Percentiles rank a stretch among this genome's conserved stretches.
Conservation (phyloP, 2,113 vertebrate species). For the Nanorana parkeri region DNA sequence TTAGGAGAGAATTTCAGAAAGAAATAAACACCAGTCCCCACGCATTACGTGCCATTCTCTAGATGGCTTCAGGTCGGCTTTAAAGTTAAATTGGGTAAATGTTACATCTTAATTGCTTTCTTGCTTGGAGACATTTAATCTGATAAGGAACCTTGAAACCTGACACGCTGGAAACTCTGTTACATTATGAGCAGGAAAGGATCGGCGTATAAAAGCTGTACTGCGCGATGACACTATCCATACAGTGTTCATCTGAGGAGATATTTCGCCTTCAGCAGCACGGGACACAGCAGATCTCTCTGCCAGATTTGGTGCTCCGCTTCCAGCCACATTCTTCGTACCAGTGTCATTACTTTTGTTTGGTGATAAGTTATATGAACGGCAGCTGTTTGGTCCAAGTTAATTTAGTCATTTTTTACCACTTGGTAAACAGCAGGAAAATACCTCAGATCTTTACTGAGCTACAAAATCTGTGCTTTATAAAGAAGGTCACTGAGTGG, state of each 20-base stretch:
- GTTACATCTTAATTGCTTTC: too few relatives aligned
- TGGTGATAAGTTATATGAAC: not conserved
- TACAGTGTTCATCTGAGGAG: not conserved
- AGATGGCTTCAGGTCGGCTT: too few relatives aligned
- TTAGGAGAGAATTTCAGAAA: too few relatives aligned
- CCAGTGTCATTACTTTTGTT: not conserved
- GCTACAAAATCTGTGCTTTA: too few relatives aligned
- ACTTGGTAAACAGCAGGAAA: not conserved
- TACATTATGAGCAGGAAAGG: not conserved
- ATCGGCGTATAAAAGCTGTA: not conserved
- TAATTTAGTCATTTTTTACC: not conserved
- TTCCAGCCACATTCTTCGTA: not conserved
- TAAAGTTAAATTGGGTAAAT: too few relatives aligned
- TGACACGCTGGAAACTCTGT: not conserved
- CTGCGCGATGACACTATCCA: not conserved
- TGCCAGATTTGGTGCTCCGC: constrained; percentile 3
- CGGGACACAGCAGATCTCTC: not conserved
- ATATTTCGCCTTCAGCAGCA: not conserved
- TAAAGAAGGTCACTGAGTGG: too few relatives aligned
- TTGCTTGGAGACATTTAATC: too few relatives aligned
- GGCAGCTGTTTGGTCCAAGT: constrained; percentile 16
- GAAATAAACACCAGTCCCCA: too few relatives aligned
- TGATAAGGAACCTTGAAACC: too few relatives aligned
- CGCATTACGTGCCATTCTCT: too few relatives aligned
- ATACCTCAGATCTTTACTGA: too few relatives aligned